A percentile compares a stretch with the other conserved stretches of the same genome.
Conservation (phyloP, 2,888 invertebrate species). For the Caenorhabditis becei region DNA sequence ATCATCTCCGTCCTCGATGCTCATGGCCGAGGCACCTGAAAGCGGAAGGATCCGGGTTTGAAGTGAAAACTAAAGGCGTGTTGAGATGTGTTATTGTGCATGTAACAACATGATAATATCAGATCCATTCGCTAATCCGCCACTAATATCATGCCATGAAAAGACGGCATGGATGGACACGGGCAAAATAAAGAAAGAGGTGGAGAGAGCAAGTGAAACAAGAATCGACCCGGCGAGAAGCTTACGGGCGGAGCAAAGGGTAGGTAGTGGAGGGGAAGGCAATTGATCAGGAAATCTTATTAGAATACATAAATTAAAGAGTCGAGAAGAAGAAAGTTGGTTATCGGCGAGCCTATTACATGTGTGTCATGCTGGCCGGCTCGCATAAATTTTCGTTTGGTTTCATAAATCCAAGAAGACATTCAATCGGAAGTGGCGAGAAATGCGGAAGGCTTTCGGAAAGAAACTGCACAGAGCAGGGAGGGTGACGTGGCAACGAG, state of each 20-base stretch:
- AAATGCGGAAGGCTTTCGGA: not conserved
- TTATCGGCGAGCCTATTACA: not conserved
- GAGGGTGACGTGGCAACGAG: not conserved
- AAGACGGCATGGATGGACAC: not conserved
- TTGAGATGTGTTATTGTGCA: not conserved
- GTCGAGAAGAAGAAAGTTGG: not conserved
- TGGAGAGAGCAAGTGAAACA: not conserved
- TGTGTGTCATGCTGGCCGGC: not conserved
- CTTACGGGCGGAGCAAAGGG: not conserved
- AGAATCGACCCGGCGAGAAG: not conserved
- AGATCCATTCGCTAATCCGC: constrained; percentile 18
- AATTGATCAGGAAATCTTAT: constrained; percentile 57
- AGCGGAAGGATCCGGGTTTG: not conserved
- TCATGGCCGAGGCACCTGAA: constrained; percentile 34
- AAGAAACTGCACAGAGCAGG: too few relatives aligned
- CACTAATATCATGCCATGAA: constrained; percentile 30
- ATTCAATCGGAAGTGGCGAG: not conserved
- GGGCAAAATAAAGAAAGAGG: not conserved
- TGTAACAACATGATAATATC: constrained; percentile 44
- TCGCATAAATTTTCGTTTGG: constrained; percentile 3
- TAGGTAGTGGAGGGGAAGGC: not conserved
- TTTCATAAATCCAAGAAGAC: constrained; percentile 17
- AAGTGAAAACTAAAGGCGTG: not conserved
- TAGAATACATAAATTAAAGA: constrained; percentile 48
- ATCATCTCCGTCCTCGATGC: constrained; percentile 61